These are phyloP conservation scores for Manacus vitellinus DNA, from an alignment of 2,113 vertebrate species.

Conservation along the genomic window DNA sequence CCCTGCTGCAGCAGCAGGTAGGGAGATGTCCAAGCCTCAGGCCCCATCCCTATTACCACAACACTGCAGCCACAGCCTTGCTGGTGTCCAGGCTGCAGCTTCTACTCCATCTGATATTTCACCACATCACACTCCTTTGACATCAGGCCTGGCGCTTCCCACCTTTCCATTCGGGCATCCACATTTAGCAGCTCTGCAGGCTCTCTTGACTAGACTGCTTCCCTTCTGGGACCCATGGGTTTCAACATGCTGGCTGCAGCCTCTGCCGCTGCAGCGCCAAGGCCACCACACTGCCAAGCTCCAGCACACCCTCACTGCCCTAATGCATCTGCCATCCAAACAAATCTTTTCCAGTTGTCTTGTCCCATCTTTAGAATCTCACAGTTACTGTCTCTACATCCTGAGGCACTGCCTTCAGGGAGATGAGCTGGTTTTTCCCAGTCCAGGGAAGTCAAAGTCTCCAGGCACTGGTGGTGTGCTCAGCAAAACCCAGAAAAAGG, in stretches of 20 bases:
- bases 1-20: background rate
- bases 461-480: fast-evolving
- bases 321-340: background rate
- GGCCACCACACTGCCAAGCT: background rate
- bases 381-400: background rate
- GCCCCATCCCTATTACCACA: background rate
- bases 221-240: background rate
- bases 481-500: background rate
- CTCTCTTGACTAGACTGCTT: background rate
- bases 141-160: background rate
- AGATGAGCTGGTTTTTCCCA: background rate
- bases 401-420: background rate
- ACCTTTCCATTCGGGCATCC: background rate
- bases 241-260: background rate
- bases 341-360: background rate
- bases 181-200: background rate
- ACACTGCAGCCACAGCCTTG: background rate
- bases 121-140: background rate
- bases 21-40: background rate
- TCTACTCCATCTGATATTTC: background rate
- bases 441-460: background rate
- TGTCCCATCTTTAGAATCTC: background rate
- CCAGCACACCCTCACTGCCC: background rate
- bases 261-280: background rate
- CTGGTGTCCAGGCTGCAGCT: background rate